Evolutionary conservation across 53 echinoderm and acorn worm genomes (phyloP).

Genomic region (Apostichopus leukothele): DNA sequence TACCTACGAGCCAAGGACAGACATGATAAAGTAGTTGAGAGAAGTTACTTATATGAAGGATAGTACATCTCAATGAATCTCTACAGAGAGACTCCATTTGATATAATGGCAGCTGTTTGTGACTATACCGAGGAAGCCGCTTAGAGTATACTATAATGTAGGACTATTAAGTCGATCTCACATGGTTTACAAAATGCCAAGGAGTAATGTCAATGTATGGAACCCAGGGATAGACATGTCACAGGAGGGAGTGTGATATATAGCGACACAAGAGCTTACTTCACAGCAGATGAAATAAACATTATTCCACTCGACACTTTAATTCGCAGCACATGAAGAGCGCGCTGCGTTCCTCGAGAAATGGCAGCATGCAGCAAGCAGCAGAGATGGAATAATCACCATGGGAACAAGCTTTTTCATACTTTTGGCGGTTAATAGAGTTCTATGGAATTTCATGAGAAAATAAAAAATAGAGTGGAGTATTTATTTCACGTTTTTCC

Average conservation of each 20-base stretch:
- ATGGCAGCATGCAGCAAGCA: not conserved
- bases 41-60: too few relatives aligned
- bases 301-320: not conserved
- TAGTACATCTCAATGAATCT: not conserved
- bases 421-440: not conserved
- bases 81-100: not conserved
- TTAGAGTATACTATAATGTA: too few relatives aligned
- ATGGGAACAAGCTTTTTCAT: not conserved
- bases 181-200: too few relatives aligned
- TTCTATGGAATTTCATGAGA: not conserved
- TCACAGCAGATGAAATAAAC: not conserved
- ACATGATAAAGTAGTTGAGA: too few relatives aligned
- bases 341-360: not conserved
- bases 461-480: not conserved
- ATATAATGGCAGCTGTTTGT: constrained; percentile 1
- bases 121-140: not conserved
- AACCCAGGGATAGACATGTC: not conserved
- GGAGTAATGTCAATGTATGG: too few relatives aligned
- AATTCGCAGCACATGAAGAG: not conserved
- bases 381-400: not conserved
- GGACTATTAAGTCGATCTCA: too few relatives aligned
- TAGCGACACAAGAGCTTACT: not conserved
- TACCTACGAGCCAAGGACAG: too few relatives aligned
- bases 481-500: not conserved
- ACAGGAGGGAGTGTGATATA: not conserved